Evolutionary conservation across 2,888 invertebrate species (phyloP).

Genomic region (Andrena hattorfiana): DNA sequence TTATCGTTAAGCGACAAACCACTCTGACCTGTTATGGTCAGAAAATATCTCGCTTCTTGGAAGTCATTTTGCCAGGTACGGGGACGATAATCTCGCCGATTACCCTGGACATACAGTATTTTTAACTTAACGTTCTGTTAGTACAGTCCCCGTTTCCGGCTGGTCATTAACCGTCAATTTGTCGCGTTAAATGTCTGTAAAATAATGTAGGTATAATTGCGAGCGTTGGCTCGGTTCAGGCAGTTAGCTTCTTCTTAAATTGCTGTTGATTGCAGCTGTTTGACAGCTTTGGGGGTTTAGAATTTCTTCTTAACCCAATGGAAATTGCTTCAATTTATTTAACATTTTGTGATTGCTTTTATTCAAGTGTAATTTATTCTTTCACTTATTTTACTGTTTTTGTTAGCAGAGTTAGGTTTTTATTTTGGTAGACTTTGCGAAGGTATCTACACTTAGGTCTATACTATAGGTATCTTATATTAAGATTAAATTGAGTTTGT

Average conservation of each 20-base stretch:
- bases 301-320: no score
- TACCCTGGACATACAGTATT: not conserved
- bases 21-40: conserved; percentile 9
- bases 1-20: not conserved
- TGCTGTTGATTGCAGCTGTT: no score
- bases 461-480: no score
- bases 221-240: not conserved
- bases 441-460: no score
- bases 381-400: no score
- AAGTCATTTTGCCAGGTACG: not conserved
- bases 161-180: not conserved
- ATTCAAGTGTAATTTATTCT: no score
- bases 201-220: not conserved
- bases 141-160: not conserved
- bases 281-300: no score
- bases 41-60: conserved; percentile 22
- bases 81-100: not conserved
- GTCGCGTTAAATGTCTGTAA: not conserved
- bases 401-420: no score
- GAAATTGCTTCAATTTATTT: no score
- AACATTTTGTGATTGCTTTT: no score
- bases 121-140: not conserved
- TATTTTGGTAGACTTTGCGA: no score
- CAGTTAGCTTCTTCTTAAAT: not conserved
- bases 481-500: no score